Evolutionary conservation across 2,888 invertebrate genomes (phyloP).

Genomic region (Baccha elongata): DNA sequence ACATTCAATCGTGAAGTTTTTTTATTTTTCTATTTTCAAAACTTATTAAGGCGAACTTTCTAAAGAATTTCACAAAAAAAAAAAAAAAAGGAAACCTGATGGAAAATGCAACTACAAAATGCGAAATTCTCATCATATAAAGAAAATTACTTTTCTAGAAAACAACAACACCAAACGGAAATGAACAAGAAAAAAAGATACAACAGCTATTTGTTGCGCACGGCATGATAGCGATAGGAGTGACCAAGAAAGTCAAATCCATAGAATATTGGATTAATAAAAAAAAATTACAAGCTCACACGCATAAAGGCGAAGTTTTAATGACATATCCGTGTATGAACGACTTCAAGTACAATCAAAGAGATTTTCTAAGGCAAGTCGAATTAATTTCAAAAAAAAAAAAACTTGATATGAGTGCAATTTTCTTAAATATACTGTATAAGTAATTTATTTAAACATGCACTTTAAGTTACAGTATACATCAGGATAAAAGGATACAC

Average conservation of each 20-base stretch:
- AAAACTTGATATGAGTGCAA: slow-evolving; percentile 35
- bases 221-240: slow-evolving; percentile 21
- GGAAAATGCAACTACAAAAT: slow-evolving; percentile 61
- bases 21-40: slow-evolving; percentile 16
- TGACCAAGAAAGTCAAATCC: slow-evolving; percentile 36
- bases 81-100: neutral
- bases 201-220: slow-evolving; percentile 55
- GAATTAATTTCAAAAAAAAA: neutral
- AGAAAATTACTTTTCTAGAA: slow-evolving; percentile 34
- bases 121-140: slow-evolving; percentile 61
- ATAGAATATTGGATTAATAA: slow-evolving; percentile 62
- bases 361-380: slow-evolving; percentile 24
- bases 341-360: too few relatives aligned
- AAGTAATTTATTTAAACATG: slow-evolving; percentile 46
- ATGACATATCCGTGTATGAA: slow-evolving; percentile 49
- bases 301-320: slow-evolving; percentile 42
- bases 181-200: slow-evolving; percentile 26
- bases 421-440: slow-evolving; percentile 40
- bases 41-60: slow-evolving; percentile 38
- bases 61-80: slow-evolving; percentile 39
- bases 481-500: slow-evolving; percentile 28
- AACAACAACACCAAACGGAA: slow-evolving; percentile 51
- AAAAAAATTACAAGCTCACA: slow-evolving; percentile 53
- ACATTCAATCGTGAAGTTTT: slow-evolving; percentile 41
- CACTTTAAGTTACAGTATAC: neutral